Evolutionary conservation across 2,113 vertebrate species (phyloP), one percentile per base, ranked within the genome.

Genomic region (Dipodomys spectabilis): DNA sequence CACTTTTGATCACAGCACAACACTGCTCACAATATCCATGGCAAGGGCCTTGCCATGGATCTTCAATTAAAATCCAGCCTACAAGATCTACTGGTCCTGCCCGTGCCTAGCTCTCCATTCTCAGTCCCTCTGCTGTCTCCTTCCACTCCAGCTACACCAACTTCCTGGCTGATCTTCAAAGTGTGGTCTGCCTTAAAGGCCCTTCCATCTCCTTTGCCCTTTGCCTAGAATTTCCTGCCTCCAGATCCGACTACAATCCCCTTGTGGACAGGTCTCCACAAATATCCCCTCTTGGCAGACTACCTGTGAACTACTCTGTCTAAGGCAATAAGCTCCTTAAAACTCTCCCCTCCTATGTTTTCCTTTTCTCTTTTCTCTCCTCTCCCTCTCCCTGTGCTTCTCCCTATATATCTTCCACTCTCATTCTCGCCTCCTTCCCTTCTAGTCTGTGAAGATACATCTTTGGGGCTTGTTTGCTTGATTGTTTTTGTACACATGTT

Each of bases 401-500:
- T 30, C 3, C 1, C 68, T 64, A 13, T 2, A 10, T 1, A 5
- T 20, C n/a, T 5, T 0, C 69, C 18, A 2, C 3, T 44, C 3
- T 23, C 23, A 10, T 9, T 53, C 12, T 19, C 19, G 16, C 27
- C 28, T 28, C 62, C 11, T 13, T 23, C 13, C n/a, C 15, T 44
- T 25, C 25, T 3, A 30, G 15, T 23, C 7, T 19, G 9, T 8
- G 32, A 84, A 32, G 28, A 8, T 39, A n/a, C 4, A 5, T 20
- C 28, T n/a, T 72, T 28, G 53, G 53, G 53, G 67, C 39, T 65
- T 68, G 11, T 35, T 18, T 57, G 44, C 39, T 39, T 39, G 39
- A 39, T 39, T 39, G 39, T 39, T 39, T 39, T 35, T 77, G 6
- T 32, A 60, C 3, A 75, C 28, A 82, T 88, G 20, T 90, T 85